Percentiles rank a stretch among this genome's conserved stretches.
phyloP scores from a whole-genome alignment of 2,113 vertebrate genomes.

The Tenebrosternarchus preto region DNA sequence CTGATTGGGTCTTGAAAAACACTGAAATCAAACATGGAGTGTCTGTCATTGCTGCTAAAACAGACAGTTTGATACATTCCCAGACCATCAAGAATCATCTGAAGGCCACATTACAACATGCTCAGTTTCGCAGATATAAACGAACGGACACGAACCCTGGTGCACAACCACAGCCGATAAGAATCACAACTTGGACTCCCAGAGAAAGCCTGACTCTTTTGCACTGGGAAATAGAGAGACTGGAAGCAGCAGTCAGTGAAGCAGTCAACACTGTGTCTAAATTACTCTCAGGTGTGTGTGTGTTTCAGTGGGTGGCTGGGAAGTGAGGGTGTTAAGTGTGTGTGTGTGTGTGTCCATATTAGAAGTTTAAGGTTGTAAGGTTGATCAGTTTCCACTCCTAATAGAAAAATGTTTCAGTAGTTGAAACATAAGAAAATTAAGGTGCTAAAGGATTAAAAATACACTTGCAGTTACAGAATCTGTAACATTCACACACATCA shows the following conservation, averaged over 20 bases:
- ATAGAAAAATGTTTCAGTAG: neutral
- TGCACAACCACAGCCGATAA: conserved; percentile 67
- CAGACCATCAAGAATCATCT: neutral
- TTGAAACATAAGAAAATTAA: neutral
- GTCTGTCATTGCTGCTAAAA: neutral
- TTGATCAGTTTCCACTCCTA: neutral
- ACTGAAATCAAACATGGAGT: neutral
- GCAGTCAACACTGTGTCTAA: conserved; percentile 66
- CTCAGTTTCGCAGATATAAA: conserved; percentile 21
- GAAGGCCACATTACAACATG: neutral
- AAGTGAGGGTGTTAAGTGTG: no score
- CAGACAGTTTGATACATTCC: neutral
- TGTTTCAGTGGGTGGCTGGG: no score
- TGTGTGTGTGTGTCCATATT: neutral
- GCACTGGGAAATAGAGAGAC: conserved; percentile 56
- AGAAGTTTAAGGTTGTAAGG: neutral
- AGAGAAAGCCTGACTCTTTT: conserved; percentile 58
- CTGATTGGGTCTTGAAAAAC: neutral
- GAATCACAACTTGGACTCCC: conserved; percentile 70
- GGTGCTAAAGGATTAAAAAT: neutral
- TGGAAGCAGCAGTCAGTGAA: conserved; percentile 64
- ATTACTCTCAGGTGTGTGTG: conserved; percentile 67
- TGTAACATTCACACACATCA: neutral
- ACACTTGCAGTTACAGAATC: neutral
- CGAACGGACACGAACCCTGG: conserved; percentile 23